Base-by-base conservation (phyloP, 2,888 invertebrate species). In the Thelaira solivaga region DNA sequence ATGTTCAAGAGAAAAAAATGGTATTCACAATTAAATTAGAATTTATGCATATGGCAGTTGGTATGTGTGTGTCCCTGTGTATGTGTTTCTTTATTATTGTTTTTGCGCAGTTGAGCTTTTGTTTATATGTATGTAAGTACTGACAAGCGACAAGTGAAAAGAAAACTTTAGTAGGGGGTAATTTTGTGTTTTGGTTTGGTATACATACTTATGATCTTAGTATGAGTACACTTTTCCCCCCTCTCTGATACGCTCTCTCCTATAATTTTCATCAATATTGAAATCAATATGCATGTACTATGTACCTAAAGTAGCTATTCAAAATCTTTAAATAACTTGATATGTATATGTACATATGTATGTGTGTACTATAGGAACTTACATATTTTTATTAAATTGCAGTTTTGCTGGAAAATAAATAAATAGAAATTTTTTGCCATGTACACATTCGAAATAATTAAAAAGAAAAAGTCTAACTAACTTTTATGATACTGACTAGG, bases 91-190 rank as follows among this genome's bases (percentile, higher is more conserved):
- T 22, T 39, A 24, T 6, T 59, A 71, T 76, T 69, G 74, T 59
- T 74, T 69, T 78, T 78, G 78, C 78, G 78, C 78, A 78, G 69
- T 78, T 78, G 51, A 78, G 78, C 77, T 77, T 77, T 76, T 73
- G 55, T 51, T 71, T 59, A 61, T 55, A 51, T 73, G 55, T 51
- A 65, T 59, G 61, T 55, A 51, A 77, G 73, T 64, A 73, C 51
- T 71, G 31, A 43, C 41, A 45, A 20, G 49, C 36, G 39, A 10
- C 29, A 62, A 4, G 2, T 26, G 18, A 18, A 36, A n/a, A 34
- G 53, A 76, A 31, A 13, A 36, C 36, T 62, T 53, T 41, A 47
- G 61, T 43, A 22, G 76, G 72, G 72, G 76, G 57, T 67, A 71
- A 53, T 45, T 36, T 64, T 36, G 16, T 62, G 10, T 51, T 41